These are phyloP conservation scores for Scomber japonicus DNA, from an alignment of 2,113 vertebrate species.

Conservation along the genomic window DNA sequence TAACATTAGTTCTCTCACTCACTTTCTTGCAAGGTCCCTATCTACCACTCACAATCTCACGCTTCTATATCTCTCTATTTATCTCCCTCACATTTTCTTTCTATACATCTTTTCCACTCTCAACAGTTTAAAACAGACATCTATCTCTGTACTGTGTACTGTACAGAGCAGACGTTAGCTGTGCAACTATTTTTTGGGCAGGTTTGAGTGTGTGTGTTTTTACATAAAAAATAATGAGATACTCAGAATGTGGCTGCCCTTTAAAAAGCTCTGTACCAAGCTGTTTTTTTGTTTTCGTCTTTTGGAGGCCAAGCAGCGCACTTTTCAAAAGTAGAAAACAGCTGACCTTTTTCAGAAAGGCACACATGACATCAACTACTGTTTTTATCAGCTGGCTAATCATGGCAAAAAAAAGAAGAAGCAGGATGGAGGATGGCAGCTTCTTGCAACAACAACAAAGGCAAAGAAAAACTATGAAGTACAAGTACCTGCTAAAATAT, in stretches of 20 bases:
- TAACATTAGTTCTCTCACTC: background rate
- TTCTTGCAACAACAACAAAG: background rate
- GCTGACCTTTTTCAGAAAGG: slow-evolving; percentile 60
- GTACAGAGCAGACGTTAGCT: background rate
- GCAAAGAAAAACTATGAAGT: background rate
- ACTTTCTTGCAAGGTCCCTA: background rate
- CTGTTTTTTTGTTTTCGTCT: slow-evolving; percentile 17
- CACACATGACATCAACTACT: slow-evolving; percentile 37
- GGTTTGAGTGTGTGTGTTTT: slow-evolving; percentile 7
- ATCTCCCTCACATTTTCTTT: slow-evolving; percentile 28
- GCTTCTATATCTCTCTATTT: slow-evolving; percentile 4
- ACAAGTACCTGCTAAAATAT: background rate
- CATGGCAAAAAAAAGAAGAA: background rate
- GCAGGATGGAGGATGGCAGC: background rate
- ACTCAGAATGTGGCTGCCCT: slow-evolving; percentile 51
- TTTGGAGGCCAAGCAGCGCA: slow-evolving; percentile 41
- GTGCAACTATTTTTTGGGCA: background rate
- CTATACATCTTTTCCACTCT: background rate
- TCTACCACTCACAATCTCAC: slow-evolving; percentile 23
- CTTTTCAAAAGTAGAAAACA: slow-evolving; percentile 46
- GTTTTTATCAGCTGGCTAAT: slow-evolving; percentile 55
- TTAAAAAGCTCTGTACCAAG: slow-evolving; percentile 48
- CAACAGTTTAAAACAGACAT: slow-evolving; percentile 39
- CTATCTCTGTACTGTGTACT: slow-evolving; percentile 6
- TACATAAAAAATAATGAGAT: slow-evolving; percentile 44